phyloP scores from a whole-genome alignment of 1,140 invertebrate genomes.

The Drosophila fuyamai region DNA sequence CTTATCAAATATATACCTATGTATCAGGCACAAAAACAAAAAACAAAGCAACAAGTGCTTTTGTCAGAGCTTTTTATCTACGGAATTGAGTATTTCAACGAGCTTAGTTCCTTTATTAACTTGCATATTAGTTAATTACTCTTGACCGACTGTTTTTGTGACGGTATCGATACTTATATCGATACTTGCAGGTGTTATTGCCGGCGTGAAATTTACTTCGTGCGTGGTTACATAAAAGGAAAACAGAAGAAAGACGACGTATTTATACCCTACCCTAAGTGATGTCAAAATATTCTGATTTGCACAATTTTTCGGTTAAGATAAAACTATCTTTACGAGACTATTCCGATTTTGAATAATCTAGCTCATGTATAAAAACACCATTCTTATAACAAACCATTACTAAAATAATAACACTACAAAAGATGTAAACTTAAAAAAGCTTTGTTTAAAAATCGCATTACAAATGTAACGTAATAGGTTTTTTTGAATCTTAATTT shows the following conservation, averaged over 20 bases:
- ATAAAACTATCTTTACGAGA: too few relatives aligned
- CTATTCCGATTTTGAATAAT: too few relatives aligned
- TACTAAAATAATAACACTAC: too few relatives aligned
- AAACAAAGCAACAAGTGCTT: constrained; percentile 24
- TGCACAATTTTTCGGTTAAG: too few relatives aligned
- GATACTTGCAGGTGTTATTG: background rate
- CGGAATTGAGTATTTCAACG: background rate
- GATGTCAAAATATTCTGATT: too few relatives aligned
- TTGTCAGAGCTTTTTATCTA: background rate
- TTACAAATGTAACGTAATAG: too few relatives aligned
- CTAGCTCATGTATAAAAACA: too few relatives aligned
- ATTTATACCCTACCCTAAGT: background rate
- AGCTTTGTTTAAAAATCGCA: too few relatives aligned
- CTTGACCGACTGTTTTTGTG: constrained; percentile 2
- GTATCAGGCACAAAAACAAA: background rate
- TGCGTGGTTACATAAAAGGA: background rate
- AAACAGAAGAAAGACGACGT: background rate
- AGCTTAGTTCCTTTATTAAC: background rate
- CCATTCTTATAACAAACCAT: too few relatives aligned
- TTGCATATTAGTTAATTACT: constrained; percentile 17
- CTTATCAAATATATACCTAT: constrained; percentile 1
- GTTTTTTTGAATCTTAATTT: too few relatives aligned
- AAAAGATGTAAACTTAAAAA: too few relatives aligned
- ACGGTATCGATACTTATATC: constrained; percentile 14
- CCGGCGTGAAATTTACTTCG: background rate